phyloP scores from a whole-genome alignment of 2,797 vertebrate species.

The Macroramphosus scolopax region DNA sequence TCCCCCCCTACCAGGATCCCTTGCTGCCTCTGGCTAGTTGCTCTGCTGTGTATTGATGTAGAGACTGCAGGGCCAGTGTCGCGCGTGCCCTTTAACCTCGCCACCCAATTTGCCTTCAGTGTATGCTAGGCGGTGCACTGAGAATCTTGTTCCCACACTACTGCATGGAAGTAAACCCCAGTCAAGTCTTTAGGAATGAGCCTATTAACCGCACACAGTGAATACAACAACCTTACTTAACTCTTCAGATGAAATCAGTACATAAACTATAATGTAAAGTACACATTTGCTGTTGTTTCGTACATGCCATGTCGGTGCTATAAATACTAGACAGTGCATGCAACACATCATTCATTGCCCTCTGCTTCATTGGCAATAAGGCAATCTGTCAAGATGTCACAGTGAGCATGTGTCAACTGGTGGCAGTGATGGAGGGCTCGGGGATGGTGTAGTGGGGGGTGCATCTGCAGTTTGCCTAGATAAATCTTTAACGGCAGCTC shows the following conservation, averaged over 20 bases:
- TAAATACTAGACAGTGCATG: slow-evolving; percentile 17
- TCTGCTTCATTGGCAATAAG: slow-evolving; percentile 48
- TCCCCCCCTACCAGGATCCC: slow-evolving; percentile 28
- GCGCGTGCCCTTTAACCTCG: slow-evolving; percentile 39
- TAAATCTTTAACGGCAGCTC: slow-evolving; percentile 52
- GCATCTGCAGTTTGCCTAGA: slow-evolving; percentile 32
- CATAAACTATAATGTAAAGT: slow-evolving; percentile 9
- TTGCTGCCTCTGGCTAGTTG: slow-evolving; percentile 44
- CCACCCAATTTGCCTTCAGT: slow-evolving; percentile 30
- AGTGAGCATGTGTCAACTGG: slow-evolving; percentile 56
- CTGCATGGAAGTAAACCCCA: too few relatives aligned
- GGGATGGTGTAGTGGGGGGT: slow-evolving; percentile 7
- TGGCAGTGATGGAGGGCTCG: slow-evolving; percentile 62
- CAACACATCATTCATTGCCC: slow-evolving; percentile 51
- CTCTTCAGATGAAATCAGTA: slow-evolving; percentile 9
- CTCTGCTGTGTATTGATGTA: slow-evolving; percentile 46
- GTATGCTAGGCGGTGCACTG: slow-evolving; percentile 5
- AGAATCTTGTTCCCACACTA: slow-evolving; percentile 4
- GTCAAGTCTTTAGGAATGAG: slow-evolving; percentile 22
- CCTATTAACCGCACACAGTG: slow-evolving; percentile 14
- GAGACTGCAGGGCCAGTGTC: slow-evolving; percentile 31
- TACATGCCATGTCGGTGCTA: slow-evolving; percentile 15
- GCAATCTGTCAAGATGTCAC: slow-evolving; percentile 66
- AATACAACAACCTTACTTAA: slow-evolving; percentile 7
- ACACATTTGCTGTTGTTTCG: slow-evolving; percentile 30